These are phyloP conservation scores for Aphrophora alni DNA, from an alignment of 2,888 invertebrate species.

Conservation along the genomic window DNA sequence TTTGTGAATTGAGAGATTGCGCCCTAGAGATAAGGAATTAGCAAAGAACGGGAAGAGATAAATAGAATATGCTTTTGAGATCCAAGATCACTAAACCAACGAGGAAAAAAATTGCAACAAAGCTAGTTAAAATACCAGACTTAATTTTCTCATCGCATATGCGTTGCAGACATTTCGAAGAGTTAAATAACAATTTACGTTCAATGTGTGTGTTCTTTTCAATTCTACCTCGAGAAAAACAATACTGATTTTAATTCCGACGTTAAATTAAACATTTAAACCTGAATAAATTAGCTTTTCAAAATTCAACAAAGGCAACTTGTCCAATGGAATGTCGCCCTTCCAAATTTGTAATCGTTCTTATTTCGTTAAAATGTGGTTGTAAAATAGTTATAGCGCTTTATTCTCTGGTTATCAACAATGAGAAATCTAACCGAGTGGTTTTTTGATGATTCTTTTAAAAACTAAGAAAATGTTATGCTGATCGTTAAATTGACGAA, in stretches of 20 bases:
- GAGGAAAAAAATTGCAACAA: no score
- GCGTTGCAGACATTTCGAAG: background rate
- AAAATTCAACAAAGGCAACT: background rate
- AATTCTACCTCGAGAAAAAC: background rate
- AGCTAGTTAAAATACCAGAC: background rate
- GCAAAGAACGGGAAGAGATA: no score
- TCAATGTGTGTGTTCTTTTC: background rate
- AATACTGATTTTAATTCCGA: background rate
- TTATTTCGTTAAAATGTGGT: background rate
- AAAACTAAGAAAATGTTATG: background rate
- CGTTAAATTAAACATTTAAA: background rate
- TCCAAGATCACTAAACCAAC: no score
- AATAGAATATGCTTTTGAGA: no score
- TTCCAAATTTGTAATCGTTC: background rate
- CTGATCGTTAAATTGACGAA: conserved; percentile 5
- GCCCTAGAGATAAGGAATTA: no score
- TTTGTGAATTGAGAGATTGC: no score
- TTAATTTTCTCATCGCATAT: background rate
- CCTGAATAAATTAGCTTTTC: background rate
- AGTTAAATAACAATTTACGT: background rate
- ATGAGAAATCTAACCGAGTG: background rate
- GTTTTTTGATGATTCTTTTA: conserved; percentile 9
- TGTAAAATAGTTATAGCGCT: background rate
- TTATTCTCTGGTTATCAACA: background rate
- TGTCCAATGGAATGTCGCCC: background rate